Evolutionary conservation across 2,797 vertebrate genomes (phyloP).

Genomic region (Anabacerthia variegaticeps): DNA sequence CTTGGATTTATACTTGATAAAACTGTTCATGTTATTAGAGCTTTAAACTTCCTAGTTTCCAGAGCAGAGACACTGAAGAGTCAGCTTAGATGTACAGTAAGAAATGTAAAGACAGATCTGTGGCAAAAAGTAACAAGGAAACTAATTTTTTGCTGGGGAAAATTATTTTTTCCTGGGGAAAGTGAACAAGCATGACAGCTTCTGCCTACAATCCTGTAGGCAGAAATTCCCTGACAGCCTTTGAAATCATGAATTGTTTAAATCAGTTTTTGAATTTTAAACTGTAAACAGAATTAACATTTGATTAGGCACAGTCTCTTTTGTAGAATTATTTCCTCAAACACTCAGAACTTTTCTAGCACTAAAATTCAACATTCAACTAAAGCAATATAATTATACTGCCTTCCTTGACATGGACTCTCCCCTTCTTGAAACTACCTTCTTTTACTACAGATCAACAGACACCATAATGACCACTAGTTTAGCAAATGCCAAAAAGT

Average conservation of each 20-base stretch:
- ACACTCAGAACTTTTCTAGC: background rate
- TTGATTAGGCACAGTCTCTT: background rate
- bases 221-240: background rate
- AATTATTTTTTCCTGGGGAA: background rate
- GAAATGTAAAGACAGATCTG: background rate
- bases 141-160: background rate
- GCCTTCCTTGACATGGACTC: background rate
- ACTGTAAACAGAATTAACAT: background rate
- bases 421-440: background rate
- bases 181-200: background rate
- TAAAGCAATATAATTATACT: background rate
- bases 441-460: background rate
- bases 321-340: background rate
- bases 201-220: background rate
- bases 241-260: background rate
- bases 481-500: background rate
- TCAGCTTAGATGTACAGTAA: background rate
- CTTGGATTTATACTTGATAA: background rate
- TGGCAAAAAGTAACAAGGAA: background rate
- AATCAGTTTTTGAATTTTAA: background rate
- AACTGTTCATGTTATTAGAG: background rate
- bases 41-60: background rate
- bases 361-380: background rate
- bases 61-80: background rate
- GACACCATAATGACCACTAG: background rate